Base-by-base conservation (phyloP, 2,888 invertebrate species). In the Mystacides longicornis region DNA sequence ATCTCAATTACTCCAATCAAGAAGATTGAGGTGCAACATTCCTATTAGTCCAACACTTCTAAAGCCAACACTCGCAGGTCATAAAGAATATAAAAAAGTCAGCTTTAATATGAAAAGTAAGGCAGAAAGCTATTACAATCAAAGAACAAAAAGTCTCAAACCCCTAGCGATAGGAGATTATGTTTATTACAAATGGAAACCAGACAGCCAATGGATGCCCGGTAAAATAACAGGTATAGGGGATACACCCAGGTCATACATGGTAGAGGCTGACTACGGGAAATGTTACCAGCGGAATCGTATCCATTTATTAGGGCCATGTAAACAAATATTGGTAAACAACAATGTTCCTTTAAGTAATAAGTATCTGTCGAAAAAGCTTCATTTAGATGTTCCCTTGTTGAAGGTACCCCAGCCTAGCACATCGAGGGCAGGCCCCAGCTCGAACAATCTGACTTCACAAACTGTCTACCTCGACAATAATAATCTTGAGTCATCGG, bases 1-100 rank as follows among this genome's bases (percentile, higher is more conserved):
- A 4, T 33, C 43, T 2, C 54, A 37, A 37, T 23, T 43, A 33
- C 18, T 54, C 20, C 49, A 42, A 50, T 43, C 49, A 23, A 4
- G 54, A 37, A 51, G 54, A 37, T 43, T 43, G 43, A 43, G 43
- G 16, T 43, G 43, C 43, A 43, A 5, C 7, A 11, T 43, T 5
- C 43, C 43, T 11, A 43, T 43, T 16, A 43, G 16, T 11, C 16
- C 7, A 43, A 43, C 7, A 11, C 7, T 11, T 11, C 18, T 43
- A 11, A 43, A 43, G 16, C 43, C 43, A 43, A 16, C 43, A 11
- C 5, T 43, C 4, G 14, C 4, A 16, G 16, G 16, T 5, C 43
- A 43, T n/a, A 43, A 43, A 16, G 16, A 43, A 14, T 18, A 16
- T 43, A 43, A 43, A n/a, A 43, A 43, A 43, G 43, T 43, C 7